A percentile compares a stretch with the other conserved stretches of the same genome.
These are phyloP conservation scores for Australoheros scitulus DNA, from an alignment of 2,113 vertebrate genomes.

Conservation along the genomic window DNA sequence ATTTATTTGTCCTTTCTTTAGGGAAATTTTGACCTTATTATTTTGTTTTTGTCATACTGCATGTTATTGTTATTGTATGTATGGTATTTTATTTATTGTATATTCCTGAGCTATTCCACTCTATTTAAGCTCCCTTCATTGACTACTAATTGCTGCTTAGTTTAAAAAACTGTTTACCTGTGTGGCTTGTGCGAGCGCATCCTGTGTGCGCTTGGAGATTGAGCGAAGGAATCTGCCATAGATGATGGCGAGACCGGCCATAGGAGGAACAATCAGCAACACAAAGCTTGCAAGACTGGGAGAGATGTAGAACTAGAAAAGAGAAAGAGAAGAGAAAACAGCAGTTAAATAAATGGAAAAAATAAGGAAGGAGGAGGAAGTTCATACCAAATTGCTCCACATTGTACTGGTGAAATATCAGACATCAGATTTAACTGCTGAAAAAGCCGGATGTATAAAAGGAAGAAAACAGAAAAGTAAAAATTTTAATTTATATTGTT, in stretches of 20 bases:
- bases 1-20: not conserved
- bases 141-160: too few relatives aligned
- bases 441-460: too few relatives aligned
- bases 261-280: slow-evolving; percentile 89
- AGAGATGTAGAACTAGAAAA: slow-evolving; percentile 90
- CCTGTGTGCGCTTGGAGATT: slow-evolving; percentile 90
- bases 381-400: not conserved
- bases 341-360: not conserved
- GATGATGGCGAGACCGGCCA: slow-evolving; percentile 85
- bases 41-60: too few relatives aligned
- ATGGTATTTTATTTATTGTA: too few relatives aligned
- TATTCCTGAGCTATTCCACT: too few relatives aligned
- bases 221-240: slow-evolving; percentile 91
- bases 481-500: too few relatives aligned
- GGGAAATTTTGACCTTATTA: not conserved
- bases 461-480: too few relatives aligned
- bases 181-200: slow-evolving; percentile 92
- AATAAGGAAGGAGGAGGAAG: not conserved
- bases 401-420: too few relatives aligned
- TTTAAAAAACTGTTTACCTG: slow-evolving; percentile 77
- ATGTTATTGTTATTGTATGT: too few relatives aligned
- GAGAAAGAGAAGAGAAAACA: not conserved
- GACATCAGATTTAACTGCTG: too few relatives aligned
- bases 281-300: slow-evolving; percentile 91
- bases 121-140: too few relatives aligned